Evolutionary conservation across 2,113 vertebrate genomes (phyloP), one percentile per base, ranked within the genome.

Genomic region (Mionectes macconnelli): DNA sequence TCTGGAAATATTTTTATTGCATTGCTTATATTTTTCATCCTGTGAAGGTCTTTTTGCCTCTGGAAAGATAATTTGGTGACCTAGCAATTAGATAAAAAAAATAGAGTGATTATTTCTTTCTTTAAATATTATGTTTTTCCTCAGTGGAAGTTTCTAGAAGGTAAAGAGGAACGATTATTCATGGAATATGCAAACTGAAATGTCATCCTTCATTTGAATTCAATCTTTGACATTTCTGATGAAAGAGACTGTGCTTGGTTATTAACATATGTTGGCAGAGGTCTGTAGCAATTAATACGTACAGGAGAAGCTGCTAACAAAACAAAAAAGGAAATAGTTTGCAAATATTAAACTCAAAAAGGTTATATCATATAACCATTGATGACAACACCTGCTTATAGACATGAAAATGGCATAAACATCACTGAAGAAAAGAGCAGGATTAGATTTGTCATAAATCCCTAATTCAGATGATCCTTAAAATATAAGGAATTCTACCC

Each of bases 271-370:
- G 16, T 88, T 96, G 88, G n/a, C 75, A 93, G 79, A 91, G 68
- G 57, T 60, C 78, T 96, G 50, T 37, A 87, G 62, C 77, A 90
- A 95, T 97, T 96, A 94, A 87, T 79, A 95, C 85, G 73, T 75
- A 84, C 73, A 86, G 90, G 40, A 69, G 82, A 69, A 68, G 35
- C 21, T 85, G 42, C 44, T 93, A 92, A 93, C 84, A 95, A 96
- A 94, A 95, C 66, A 95, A 92, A 94, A 95, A 95, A 94, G 72
- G 31, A 42, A 91, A 79, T 60, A 91, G 60, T 64, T 91, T 88
- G 86, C 67, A 94, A 97, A 96, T 95, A 93, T 72, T 73, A 72
- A 77, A 72, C 27, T 73, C 68, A 47, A 66, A 90, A 53, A 10
- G 16, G 56, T 86, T 90, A 96, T 95, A n/a, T 97, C 92, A 93